Evolutionary conservation across 2,113 vertebrate genomes (phyloP).

Genomic region (Hippopotamus amphibius): DNA sequence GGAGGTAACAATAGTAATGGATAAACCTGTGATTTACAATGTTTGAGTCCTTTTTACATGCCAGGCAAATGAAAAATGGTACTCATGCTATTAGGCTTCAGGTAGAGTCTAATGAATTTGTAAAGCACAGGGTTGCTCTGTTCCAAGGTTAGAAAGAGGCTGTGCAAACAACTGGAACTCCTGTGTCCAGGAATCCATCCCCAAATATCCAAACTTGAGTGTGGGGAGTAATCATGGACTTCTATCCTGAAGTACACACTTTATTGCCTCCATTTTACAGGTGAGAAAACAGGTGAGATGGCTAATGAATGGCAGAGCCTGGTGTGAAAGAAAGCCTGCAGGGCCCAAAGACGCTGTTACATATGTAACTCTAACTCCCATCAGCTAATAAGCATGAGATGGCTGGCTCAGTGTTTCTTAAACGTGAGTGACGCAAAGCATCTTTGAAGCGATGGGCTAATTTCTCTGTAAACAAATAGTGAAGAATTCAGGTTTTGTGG

Average conservation of each 20-base stretch:
- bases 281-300: background rate
- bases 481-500: background rate
- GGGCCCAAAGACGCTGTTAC: background rate
- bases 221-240: background rate
- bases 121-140: background rate
- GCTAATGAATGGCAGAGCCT: background rate
- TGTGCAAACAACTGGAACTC: background rate
- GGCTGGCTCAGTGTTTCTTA: background rate
- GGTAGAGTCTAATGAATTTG: background rate
- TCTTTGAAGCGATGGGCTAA: background rate
- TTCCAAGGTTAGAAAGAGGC: background rate
- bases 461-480: slow-evolving; percentile 3
- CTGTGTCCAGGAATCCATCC: background rate
- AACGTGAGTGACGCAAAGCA: background rate
- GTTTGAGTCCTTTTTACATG: background rate
- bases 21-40: background rate
- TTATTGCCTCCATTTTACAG: background rate
- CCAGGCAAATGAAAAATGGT: background rate
- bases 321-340: background rate
- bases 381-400: background rate
- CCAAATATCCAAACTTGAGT: background rate
- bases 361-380: background rate
- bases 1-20: background rate
- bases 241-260: background rate
- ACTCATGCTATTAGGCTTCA: background rate